Base-by-base conservation (phyloP, 2,797 vertebrate species). In the Lithobates pipiens region DNA sequence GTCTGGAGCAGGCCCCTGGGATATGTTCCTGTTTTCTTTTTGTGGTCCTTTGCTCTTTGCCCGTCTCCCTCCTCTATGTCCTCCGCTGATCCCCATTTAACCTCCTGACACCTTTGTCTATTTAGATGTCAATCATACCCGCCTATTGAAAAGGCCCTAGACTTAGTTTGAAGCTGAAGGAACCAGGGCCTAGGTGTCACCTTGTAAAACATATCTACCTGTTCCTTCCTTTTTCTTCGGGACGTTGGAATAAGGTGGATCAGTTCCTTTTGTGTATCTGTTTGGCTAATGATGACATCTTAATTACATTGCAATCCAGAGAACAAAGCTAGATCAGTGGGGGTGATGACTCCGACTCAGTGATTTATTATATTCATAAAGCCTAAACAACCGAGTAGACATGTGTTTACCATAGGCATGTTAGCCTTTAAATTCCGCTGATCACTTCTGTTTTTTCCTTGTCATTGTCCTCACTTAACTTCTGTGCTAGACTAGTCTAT, bases 271-370 rank as follows among this genome's bases (percentile, higher is more conserved):
- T 46, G 50, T 76, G 36, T 39, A 42, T 80, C 39, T 75, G 16
- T 80, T 78, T 85, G 69, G 68, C 77, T 80, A 68, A 80, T 80
- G 39, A 74, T 85, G 71, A 85, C 71, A 85, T 73, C 44, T 54
- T 81, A 85, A 85, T 86, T 32, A 77, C 78, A 71, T 44, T 82
- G 80, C 69, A 82, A 81, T 81, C 73, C 77, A 46, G 76, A 29
- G 79, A 86, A 82, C 85, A 86, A 86, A 69, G 67, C 67, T 77
- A 18, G 61, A 72, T 44, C 16, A 82, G 50, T 3, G 70, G 63
- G 36, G 44, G 61, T 11, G 44, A 72, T 86, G 85, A 54, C 11
- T 54, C 50, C 50, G 50, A 77, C 72, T 82, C 85, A 86, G 3
- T 82, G 8, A 82, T 82, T 42, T 63, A 50, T 76, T 81, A 10